Base-by-base conservation (phyloP, 2,113 vertebrate genomes). In the Dromiciops gliroides region DNA sequence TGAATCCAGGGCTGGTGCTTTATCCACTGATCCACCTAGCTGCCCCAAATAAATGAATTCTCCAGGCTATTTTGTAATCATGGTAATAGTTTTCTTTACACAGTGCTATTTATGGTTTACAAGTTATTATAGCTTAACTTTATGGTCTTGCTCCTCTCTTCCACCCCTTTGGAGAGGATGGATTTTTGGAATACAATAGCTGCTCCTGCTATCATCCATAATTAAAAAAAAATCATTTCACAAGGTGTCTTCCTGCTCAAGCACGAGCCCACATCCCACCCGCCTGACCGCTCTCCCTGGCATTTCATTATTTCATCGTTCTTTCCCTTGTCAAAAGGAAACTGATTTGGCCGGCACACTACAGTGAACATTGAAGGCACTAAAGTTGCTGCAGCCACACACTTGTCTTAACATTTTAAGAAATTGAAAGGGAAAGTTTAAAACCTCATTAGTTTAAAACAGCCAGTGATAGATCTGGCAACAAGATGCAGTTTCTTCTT, bases 131-230 rank as follows among this genome's bases (percentile, higher is more conserved):
- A 75, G 22, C 44, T 75, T 75, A 44, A n/a, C 67, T 75, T 44
- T 44, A 44, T 75, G 67, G 14, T n/a, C 67, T 75, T 75, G 16
- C 37, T 44, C 67, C 16, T n/a, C 19, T 75, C 50, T 67, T 89
- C 92, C 93, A 96, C 90, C 91, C 91, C 93, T 93, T 90, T 60
- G 93, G 95, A 90, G 92, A 93, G 91, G 94, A 89, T 91, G 56
- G 91, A n/a, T 92, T 93, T 56, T 88, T 52, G 75, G 52, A 94
- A 75, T 48, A 96, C 48, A 89, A 92, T 16, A 75, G 44, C 67
- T 75, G 67, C 16, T 75, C n/a, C 37, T 22, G 37, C 37, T 75
- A 75, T 75, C 37, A 75, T 75, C 67, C 19, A 44, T 75, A 75
- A 75, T 75, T 75, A 49, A 26, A 49, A 48, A 48, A 10, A 49